Base-by-base conservation (phyloP, 2,797 vertebrate species). In the Pseudochaenichthys georgianus region DNA sequence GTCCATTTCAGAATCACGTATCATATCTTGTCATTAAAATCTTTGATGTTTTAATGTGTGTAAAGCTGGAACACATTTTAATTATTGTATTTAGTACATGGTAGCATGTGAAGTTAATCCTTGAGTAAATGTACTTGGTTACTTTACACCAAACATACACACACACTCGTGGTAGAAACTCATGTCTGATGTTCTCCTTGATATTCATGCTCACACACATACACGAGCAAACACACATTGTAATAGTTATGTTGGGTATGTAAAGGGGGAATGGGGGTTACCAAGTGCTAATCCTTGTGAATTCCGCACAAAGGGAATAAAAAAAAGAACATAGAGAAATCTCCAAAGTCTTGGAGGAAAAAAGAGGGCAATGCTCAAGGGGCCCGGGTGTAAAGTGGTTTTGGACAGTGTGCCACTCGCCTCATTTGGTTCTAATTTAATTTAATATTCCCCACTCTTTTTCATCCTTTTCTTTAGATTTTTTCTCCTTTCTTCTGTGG, bases 341-440 rank as follows among this genome's bases (percentile, higher is more conserved):
- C 62, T 78, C 86, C 78, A 80, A 90, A 91, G 85, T 87, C 83
- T 90, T 78, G 43, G 82, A 89, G 87, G 88, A 80, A 87, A 92
- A 60, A 85, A 74, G 84, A 65, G 78, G 78, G 65, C 81, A 70
- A 80, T 85, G 58, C 91, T 86, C 82, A 73, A 74, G 88, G 77
- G 88, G 81, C 77, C 74, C 4, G 66, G 73, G 86, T 86, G 90
- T 88, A 86, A 91, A 92, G 85, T 86, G 86, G 67, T 84, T 91
- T 90, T 91, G 86, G 88, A 92, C 75, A 69, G 64, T 78, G 74
- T 81, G 81, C 87, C 78, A 83, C 81, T 85, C 51, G 54, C 65
- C 78, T 85, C 89, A 90, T 93, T 92, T 93, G 93, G 90, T 92
- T 92, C 73, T 84, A 83, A 89, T 93, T 89, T 89, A 78, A 85